Evolutionary conservation across 2,888 invertebrate species (phyloP).

Genomic region (Portevinia maculata): DNA sequence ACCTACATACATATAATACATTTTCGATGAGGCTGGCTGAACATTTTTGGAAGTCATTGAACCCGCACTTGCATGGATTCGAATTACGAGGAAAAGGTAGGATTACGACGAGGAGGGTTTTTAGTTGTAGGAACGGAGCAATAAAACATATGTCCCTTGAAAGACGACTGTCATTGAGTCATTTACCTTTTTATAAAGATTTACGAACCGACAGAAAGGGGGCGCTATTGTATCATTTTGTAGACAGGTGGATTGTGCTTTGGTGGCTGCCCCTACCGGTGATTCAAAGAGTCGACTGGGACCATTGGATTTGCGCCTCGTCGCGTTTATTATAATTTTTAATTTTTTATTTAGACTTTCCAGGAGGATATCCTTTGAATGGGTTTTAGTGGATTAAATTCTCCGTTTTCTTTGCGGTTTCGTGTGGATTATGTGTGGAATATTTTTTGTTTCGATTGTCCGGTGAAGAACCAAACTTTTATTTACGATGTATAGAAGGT

Average conservation of each 20-base stretch:
- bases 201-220: conserved; percentile 3
- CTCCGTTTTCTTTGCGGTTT: conserved; percentile 2
- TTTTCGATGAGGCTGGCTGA: conserved; percentile 59
- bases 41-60: conserved; percentile 73
- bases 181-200: conserved; percentile 14
- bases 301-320: conserved; percentile 49
- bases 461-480: conserved; percentile 21
- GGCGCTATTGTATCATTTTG: conserved; percentile 46
- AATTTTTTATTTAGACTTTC: not conserved
- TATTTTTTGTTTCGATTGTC: not conserved
- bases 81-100: conserved; percentile 16
- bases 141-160: conserved; percentile 67
- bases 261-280: conserved; percentile 10
- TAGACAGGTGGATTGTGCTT: conserved; percentile 54
- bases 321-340: conserved; percentile 43
- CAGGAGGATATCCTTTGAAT: conserved; percentile 36
- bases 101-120: conserved; percentile 21
- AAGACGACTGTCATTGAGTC: conserved; percentile 66
- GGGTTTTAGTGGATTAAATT: conserved; percentile 57
- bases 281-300: conserved; percentile 10
- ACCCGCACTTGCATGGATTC: conserved; percentile 28
- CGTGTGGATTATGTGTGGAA: conserved; percentile 6
- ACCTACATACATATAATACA: not conserved
- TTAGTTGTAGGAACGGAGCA: conserved; percentile 30
- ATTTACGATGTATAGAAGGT: conserved; percentile 26